Percentiles rank a stretch among this genome's conserved stretches.
These are phyloP conservation scores for Gymnogyps californianus DNA, from an alignment of 2,113 vertebrate species.

Conservation along the genomic window DNA sequence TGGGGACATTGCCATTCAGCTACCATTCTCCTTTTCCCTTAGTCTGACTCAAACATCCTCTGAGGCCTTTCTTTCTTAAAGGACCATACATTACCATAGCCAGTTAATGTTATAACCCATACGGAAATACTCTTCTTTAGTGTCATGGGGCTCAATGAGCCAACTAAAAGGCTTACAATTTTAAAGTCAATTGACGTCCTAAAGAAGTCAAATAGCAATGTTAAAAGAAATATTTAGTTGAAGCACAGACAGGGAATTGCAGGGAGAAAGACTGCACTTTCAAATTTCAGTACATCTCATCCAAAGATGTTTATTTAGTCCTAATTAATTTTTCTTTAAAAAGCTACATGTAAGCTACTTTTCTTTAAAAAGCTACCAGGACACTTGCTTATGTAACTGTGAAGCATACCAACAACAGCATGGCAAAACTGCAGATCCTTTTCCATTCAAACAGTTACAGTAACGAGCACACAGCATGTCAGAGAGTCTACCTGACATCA, in stretches of 20 bases:
- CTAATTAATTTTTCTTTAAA: not conserved
- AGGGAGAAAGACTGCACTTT: not conserved
- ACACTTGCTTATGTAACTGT: not conserved
- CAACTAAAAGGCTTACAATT: slow-evolving; percentile 18
- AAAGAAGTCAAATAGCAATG: not conserved
- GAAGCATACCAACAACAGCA: not conserved
- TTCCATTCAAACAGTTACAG: not conserved
- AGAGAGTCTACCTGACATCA: not conserved
- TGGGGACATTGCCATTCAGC: not conserved
- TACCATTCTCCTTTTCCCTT: slow-evolving; percentile 27
- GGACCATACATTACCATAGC: not conserved
- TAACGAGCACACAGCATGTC: not conserved
- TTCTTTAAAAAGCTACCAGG: not conserved
- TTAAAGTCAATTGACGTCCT: slow-evolving; percentile 55
- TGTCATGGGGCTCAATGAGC: not conserved
- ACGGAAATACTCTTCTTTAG: not conserved
- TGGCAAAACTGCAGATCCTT: not conserved
- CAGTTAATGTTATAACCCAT: slow-evolving; percentile 29
- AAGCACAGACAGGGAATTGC: not conserved
- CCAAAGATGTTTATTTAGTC: not conserved
- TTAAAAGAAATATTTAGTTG: not conserved
- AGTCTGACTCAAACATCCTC: slow-evolving; percentile 36
- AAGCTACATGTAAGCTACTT: not conserved
- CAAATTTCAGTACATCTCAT: not conserved
- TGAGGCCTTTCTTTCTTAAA: slow-evolving; percentile 42